Evolutionary conservation across 1,140 invertebrate species (phyloP), one percentile per base, ranked within the genome.

Genomic region (Euglossa dilemma): DNA sequence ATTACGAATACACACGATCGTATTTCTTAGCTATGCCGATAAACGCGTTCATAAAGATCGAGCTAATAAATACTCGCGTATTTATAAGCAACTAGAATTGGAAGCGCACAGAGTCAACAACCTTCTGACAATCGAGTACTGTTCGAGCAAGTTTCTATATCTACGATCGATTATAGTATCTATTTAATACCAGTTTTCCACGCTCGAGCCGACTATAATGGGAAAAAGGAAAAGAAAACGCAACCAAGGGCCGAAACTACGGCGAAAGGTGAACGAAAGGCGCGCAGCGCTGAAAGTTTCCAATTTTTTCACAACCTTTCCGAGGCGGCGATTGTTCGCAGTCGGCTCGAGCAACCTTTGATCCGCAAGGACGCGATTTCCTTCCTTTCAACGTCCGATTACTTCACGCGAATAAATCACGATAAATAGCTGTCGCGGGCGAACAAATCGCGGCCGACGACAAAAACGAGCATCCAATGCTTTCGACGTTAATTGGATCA

Each of bases 331-430:
- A 76, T 63, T 36, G 45, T 54, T 43, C 18, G 36, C 23, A 6
- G n/a, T 28, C 36, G 36, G 54, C 9, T 59, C 43, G 23, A 14
- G n/a, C 43, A 61, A 61, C 56, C 54, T 70, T 56, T 47, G 59
- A 54, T 73, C 59, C 23, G 25, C 79, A 66, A 81, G 79, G 71
- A 74, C 79, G 77, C 11, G 50, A 75, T 81, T 81, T 81, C 45
- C 71, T 72, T 52, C 79, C 71, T 66, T 66, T 81, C 79, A 18
- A 67, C 63, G 75, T 18, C 8, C 63, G 64, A 78, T 69, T 47
- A 78, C 64, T 69, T 57, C 36, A 25, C 71, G 52, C 61, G 71
- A 75, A 75, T 81, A 66, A 75, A 81, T 81, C 79, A 75, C 79
- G 43, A 66, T 75, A 66, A 66, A 25, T 71, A 28, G 23, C 54